A percentile compares a stretch with the other conserved stretches of the same genome.
phyloP scores from a whole-genome alignment of 2,888 invertebrate genomes.

The Chrysolina haemoptera region DNA sequence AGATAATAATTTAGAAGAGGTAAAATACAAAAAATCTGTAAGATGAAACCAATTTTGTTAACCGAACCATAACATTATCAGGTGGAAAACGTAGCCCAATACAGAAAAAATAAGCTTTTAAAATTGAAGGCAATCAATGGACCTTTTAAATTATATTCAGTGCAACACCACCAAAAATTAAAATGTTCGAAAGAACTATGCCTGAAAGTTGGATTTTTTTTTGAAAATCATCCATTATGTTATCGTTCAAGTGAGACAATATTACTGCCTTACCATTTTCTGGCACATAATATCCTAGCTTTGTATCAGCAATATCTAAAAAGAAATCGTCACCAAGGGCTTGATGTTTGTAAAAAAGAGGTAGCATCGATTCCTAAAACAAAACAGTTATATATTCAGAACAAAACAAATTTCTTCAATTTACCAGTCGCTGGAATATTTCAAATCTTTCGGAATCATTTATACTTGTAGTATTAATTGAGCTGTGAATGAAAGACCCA shows the following conservation, averaged over 20 bases:
- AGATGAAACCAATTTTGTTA: too few species aligned
- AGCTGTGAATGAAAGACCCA: constrained; percentile 55
- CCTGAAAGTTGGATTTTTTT: too few species aligned
- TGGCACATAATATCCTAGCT: constrained; percentile 60
- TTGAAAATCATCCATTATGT: too few species aligned
- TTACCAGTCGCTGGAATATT: constrained; percentile 58
- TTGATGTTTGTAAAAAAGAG: constrained; percentile 61
- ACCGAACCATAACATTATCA: too few species aligned
- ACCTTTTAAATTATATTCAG: too few species aligned
- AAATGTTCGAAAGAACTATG: too few species aligned
- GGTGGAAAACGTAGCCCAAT: too few species aligned
- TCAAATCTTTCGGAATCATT: constrained; percentile 52
- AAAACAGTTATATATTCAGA: background rate
- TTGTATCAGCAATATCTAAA: constrained; percentile 61
- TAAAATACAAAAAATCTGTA: too few species aligned
- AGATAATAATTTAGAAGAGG: too few species aligned
- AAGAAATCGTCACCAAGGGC: constrained; percentile 62
- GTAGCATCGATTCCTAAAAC: constrained; percentile 60
- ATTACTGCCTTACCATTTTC: constrained; percentile 50
- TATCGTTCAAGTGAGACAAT: background rate
- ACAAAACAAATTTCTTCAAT: constrained; percentile 26
- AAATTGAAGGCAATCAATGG: too few species aligned
- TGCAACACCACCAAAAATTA: background rate
- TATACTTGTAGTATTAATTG: constrained; percentile 51
- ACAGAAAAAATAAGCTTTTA: too few species aligned